Conservation (phyloP, 2,113 vertebrate species). For the Neodon shergylaensis region DNA sequence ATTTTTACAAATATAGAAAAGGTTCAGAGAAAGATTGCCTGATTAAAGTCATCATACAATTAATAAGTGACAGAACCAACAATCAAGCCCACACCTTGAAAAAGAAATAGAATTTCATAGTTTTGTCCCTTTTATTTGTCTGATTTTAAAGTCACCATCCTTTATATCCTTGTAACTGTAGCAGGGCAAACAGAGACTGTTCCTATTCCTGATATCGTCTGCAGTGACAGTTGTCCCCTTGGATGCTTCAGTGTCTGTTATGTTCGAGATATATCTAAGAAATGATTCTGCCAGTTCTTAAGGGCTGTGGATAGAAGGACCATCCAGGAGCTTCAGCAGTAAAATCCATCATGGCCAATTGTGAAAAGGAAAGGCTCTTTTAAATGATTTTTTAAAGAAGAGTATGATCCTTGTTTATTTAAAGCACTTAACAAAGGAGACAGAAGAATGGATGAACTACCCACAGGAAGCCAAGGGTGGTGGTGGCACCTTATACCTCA, state of each 20-base stretch:
- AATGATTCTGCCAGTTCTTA: slow-evolving; percentile 26
- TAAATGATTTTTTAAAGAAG: background rate
- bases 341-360: background rate
- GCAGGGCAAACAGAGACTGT: background rate
- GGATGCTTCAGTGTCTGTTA: background rate
- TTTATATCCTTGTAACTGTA: background rate
- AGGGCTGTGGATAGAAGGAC: background rate
- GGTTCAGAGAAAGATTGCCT: slow-evolving; percentile 6
- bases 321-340: background rate
- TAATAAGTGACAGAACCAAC: background rate
- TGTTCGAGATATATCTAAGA: background rate
- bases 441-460: background rate
- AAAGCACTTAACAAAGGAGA: background rate
- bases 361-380: background rate
- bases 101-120: background rate
- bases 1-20: background rate
- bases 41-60: background rate
- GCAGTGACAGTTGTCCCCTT: background rate
- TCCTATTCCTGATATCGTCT: background rate
- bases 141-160: slow-evolving; percentile 25
- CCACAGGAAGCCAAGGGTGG: background rate
- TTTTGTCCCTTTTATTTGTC: slow-evolving; percentile 22
- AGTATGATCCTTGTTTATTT: slow-evolving; percentile 29
- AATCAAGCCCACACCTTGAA: slow-evolving; percentile 19
- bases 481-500: too few relatives aligned